Evolutionary conservation across 2,797 vertebrate genomes (phyloP).

Genomic region (Poecile montanus): DNA sequence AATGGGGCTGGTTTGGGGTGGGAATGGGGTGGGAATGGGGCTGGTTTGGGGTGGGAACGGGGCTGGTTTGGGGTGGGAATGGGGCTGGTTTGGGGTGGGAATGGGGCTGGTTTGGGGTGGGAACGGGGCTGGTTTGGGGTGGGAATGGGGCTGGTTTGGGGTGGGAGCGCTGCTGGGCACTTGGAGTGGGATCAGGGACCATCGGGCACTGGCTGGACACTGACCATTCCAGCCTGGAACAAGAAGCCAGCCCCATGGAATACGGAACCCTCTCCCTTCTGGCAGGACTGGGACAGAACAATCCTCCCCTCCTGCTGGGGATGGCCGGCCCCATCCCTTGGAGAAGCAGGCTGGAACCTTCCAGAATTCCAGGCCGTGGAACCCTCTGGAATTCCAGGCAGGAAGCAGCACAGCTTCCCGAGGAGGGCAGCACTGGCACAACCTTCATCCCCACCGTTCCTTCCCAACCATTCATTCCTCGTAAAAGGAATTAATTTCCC

Average conservation of each 20-base stretch:
- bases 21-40: not conserved
- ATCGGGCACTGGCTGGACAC: accelerated
- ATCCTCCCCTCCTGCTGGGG: not conserved
- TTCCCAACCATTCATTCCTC: not conserved
- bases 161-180: not conserved
- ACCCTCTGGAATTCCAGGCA: not conserved
- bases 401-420: not conserved
- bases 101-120: not conserved
- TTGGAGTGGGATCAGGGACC: accelerated
- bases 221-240: not conserved
- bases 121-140: not conserved
- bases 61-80: too few relatives aligned
- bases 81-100: not conserved
- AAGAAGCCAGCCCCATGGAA: not conserved
- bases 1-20: too few relatives aligned
- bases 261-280: accelerated
- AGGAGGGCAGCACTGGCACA: not conserved
- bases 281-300: not conserved
- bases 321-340: not conserved
- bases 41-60: not conserved
- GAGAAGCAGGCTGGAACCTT: too few relatives aligned
- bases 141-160: accelerated
- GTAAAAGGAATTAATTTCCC: not conserved
- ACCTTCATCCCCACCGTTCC: not conserved
- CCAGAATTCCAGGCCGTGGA: too few relatives aligned